These are phyloP conservation scores for Coracopsis vasa DNA, from an alignment of 2,113 vertebrate species.

Conservation along the genomic window DNA sequence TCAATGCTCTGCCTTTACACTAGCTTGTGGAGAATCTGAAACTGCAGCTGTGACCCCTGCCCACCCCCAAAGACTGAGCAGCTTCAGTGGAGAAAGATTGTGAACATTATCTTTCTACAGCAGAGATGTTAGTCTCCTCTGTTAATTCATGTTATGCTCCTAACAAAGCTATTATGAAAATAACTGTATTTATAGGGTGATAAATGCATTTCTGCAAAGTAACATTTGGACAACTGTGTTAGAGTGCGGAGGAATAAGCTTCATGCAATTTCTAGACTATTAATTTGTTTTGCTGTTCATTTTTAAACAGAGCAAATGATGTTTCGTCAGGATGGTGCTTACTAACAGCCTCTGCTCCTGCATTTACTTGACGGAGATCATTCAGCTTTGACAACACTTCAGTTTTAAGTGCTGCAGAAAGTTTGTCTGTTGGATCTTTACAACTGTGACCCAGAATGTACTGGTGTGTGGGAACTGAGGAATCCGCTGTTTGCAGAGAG, in stretches of 20 bases:
- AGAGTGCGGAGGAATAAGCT: background rate
- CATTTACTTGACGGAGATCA: accelerated
- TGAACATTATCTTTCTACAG: background rate
- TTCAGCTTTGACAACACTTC: background rate
- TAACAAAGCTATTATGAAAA: background rate
- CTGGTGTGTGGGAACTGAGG: constrained; percentile 81
- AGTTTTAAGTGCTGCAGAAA: background rate
- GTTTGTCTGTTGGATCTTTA: background rate
- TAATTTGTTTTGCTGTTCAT: background rate
- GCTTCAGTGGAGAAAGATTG: background rate
- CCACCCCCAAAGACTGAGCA: background rate
- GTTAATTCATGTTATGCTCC: background rate
- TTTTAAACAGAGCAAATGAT: background rate
- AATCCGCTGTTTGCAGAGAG: constrained; percentile 53
- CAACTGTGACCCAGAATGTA: constrained; percentile 76
- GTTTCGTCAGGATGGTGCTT: background rate
- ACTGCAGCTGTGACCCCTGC: constrained; percentile 8
- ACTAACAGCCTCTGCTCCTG: background rate
- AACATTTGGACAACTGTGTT: background rate
- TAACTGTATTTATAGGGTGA: background rate
- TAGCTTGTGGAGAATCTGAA: background rate
- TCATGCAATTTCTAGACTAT: background rate
- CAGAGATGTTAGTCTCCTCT: background rate
- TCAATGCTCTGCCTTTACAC: constrained; percentile 7
- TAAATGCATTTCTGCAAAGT: background rate